Evolutionary conservation across 1,140 invertebrate species (phyloP).

Genomic region (Chlorops oryzae): DNA sequence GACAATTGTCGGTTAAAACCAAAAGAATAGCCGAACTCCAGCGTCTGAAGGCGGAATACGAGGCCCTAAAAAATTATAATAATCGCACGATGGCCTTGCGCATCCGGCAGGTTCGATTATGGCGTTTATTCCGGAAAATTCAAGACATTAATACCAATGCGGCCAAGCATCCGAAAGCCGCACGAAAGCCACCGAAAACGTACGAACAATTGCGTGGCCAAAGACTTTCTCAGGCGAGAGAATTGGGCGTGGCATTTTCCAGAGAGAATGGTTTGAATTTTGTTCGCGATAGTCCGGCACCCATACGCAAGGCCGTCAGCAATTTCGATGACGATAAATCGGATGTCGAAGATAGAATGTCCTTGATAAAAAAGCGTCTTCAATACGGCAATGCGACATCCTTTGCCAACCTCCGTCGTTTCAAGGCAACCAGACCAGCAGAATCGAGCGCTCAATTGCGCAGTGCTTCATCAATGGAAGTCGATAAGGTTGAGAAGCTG

Average conservation of each 20-base stretch:
- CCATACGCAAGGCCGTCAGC: slow-evolving; percentile 15
- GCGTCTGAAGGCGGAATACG: slow-evolving; percentile 34
- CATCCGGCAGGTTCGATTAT: slow-evolving; percentile 39
- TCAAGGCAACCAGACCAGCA: too few relatives aligned
- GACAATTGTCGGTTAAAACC: slow-evolving; percentile 35
- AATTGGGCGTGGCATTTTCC: slow-evolving; percentile 34
- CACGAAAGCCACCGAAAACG: slow-evolving; percentile 1
- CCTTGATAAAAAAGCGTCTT: too few relatives aligned
- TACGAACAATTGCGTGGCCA: slow-evolving; percentile 20
- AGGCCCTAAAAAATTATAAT: slow-evolving; percentile 38
- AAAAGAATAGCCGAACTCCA: slow-evolving; percentile 37
- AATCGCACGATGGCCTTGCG: slow-evolving; percentile 40
- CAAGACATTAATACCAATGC: slow-evolving; percentile 34
- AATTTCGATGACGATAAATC: background rate
- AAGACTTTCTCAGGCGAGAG: slow-evolving; percentile 23
- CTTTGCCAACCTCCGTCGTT: too few relatives aligned
- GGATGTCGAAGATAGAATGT: background rate
- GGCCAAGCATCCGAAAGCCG: background rate
- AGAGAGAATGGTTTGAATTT: slow-evolving; percentile 26
- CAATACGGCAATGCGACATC: slow-evolving; percentile 23
- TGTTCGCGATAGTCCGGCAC: slow-evolving; percentile 18
- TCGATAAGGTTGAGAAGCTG: too few relatives aligned
- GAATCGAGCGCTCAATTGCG: too few relatives aligned
- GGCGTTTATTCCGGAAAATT: slow-evolving; percentile 36
- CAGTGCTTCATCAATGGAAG: too few relatives aligned